A percentile compares a stretch with the other conserved stretches of the same genome.
These are phyloP conservation scores for Melanitta fusca DNA, from an alignment of 2,797 vertebrate genomes.

Conservation along the genomic window DNA sequence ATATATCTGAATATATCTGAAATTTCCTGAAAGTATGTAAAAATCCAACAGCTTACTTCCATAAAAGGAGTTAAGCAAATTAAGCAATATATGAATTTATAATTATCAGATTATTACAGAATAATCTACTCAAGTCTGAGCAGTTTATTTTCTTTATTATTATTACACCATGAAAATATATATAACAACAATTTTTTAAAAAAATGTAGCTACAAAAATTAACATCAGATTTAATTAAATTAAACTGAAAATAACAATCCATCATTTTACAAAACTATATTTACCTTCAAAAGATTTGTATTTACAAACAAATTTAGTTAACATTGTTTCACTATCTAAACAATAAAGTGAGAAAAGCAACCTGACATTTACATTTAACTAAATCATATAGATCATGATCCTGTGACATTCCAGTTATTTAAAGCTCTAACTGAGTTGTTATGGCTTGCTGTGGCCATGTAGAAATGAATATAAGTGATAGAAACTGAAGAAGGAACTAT, in stretches of 20 bases:
- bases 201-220: slow-evolving; percentile 4
- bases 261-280: background rate
- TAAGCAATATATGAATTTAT: background rate
- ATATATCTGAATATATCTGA: background rate
- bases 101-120: background rate
- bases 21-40: background rate
- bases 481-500: background rate
- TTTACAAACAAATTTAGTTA: background rate
- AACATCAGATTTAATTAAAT: slow-evolving; percentile 37
- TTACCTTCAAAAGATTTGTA: background rate
- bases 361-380: background rate
- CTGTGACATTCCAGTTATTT: background rate
- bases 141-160: background rate
- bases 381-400: background rate
- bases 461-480: background rate
- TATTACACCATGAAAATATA: background rate
- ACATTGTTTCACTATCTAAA: background rate
- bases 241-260: background rate
- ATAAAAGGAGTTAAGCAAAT: background rate
- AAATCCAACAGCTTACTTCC: background rate
- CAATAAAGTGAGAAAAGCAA: background rate
- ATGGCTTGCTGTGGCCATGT: background rate
- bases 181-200: background rate
- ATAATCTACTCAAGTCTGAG: background rate
- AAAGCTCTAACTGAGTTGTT: background rate